phyloP scores from a whole-genome alignment of 2,888 invertebrate genomes.

The Taphrorychus bicolor region DNA sequence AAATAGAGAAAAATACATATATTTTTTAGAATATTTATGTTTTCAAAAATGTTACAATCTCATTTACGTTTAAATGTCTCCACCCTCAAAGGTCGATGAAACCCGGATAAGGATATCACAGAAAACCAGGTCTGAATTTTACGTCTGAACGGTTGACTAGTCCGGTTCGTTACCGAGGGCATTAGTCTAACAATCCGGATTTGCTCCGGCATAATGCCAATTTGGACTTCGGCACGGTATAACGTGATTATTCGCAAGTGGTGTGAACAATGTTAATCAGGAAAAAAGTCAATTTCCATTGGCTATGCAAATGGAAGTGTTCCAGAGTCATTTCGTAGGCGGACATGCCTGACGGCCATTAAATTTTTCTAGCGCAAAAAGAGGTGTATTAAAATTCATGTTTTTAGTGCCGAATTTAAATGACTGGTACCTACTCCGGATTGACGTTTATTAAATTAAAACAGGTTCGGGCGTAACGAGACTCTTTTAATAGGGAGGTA shows the following conservation, averaged over 20 bases:
- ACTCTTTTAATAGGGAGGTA: background rate
- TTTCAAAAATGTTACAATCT: too few species aligned
- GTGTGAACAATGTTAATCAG: constrained; percentile 1
- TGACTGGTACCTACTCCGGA: background rate
- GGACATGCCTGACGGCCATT: background rate
- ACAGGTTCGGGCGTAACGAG: background rate
- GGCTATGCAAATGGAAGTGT: constrained; percentile 3
- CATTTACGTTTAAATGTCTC: too few species aligned
- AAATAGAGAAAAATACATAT: too few species aligned
- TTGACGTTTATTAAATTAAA: background rate
- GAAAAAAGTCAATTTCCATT: constrained; percentile 2
- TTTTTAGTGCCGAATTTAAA: background rate
- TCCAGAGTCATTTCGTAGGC: background rate
- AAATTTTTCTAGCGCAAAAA: background rate
- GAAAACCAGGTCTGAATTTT: background rate
- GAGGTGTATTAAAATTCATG: background rate
- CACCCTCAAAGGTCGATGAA: too few species aligned
- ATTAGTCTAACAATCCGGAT: constrained; percentile 1
- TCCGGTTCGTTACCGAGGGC: background rate
- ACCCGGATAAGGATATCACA: too few species aligned
- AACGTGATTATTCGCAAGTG: constrained; percentile 6
- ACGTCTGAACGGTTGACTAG: background rate
- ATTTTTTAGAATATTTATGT: too few species aligned
- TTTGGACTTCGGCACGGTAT: background rate
- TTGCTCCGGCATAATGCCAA: background rate